These are phyloP conservation scores for Prunella fulvescens DNA, from an alignment of 2,113 vertebrate genomes.

Conservation along the genomic window DNA sequence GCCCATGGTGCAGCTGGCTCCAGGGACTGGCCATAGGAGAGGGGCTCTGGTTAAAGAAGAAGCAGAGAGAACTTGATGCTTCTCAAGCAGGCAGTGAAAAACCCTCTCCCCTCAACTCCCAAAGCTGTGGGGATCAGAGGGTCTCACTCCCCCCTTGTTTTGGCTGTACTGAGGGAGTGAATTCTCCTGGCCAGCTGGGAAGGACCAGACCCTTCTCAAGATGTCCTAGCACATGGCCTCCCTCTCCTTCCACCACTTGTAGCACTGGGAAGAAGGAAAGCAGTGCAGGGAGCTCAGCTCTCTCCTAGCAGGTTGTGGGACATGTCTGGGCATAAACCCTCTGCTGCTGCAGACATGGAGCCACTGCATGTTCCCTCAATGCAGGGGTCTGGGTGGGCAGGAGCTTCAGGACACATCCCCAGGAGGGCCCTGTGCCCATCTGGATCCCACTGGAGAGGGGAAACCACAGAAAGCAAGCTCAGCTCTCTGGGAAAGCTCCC, in stretches of 20 bases:
- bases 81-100: not conserved
- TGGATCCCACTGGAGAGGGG: not conserved
- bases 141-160: rapidly evolving
- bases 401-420: not conserved
- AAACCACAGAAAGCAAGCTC: not conserved
- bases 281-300: not conserved
- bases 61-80: not conserved
- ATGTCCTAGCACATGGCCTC: not conserved
- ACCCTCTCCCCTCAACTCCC: not conserved
- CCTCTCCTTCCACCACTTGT: not conserved
- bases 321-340: not conserved
- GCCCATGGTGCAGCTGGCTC: rapidly evolving
- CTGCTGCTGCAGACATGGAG: not conserved
- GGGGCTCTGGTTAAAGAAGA: not conserved
- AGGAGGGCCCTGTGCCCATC: not conserved
- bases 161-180: not conserved
- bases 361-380: rapidly evolving
- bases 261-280: not conserved
- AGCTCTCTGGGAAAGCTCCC: not conserved
- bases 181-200: rapidly evolving
- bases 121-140: not conserved
- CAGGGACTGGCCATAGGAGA: rapidly evolving
- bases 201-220: not conserved
- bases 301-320: not conserved
- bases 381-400: not conserved